Base-by-base conservation (phyloP, 2,113 vertebrate species). In the Vanacampus margaritifer region DNA sequence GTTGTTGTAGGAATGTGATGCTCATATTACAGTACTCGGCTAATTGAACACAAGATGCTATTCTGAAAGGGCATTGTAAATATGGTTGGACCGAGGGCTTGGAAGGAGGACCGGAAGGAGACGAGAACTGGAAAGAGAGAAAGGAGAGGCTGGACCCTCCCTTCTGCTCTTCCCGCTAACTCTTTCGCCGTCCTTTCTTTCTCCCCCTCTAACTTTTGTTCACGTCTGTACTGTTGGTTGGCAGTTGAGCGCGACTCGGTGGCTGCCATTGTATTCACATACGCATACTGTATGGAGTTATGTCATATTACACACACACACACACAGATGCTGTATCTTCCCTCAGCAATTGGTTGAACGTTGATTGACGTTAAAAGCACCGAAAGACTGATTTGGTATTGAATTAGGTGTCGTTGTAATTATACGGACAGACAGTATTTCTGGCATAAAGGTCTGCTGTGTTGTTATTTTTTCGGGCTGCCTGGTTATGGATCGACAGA, bases 111-210 rank as follows among this genome's bases (percentile, higher is more conserved):
- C 41, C 19, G 56, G 68, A 51, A 64, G 64, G 69, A 26, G 58
- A 82, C 76, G 72, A 35, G 50, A 78, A 67, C 36, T 23, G 51
- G 63, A 53, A 65, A 24, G 26, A 78, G 65, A 74, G 67, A 64
- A 57, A 65, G 64, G 24, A 90, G 94, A 91, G 94, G 96, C 95
- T 95, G 95, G 95, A 84, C 94, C 94, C 95, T 95, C 92, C 67
- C 67, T 65, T 78, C 67, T 64, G 46, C 71, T 87, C 81, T 73
- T 71, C 62, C 64, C 64, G 79, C 72, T 41, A 6, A 61, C 65
- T 79, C 67, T 76, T 75, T 23, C 75, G 61, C 69, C 19, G 0
- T 53, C 64, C 61, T 68, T 76, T 66, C 59, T 67, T 76, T 65
- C 45, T 24, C 21, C 67, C 66, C 67, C 64, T 70, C 58, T 62